Evolutionary conservation across 2,888 invertebrate genomes (phyloP).

Genomic region (Phyllotreta striolata): DNA sequence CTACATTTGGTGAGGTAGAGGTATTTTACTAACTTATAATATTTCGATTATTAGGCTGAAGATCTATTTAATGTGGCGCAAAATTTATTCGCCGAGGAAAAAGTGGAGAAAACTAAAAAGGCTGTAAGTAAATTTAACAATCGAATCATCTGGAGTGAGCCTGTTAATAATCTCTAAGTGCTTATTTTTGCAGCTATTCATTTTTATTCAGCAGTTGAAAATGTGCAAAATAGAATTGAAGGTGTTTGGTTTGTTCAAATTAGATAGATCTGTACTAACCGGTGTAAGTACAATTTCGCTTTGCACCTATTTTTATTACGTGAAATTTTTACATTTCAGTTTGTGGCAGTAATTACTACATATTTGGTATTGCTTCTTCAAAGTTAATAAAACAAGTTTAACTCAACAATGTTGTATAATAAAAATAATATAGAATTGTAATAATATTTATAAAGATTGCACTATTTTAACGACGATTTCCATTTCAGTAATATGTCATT

Average conservation of each 20-base stretch:
- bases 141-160: no score
- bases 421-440: background rate
- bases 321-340: constrained; percentile 5
- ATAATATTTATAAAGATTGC: constrained; percentile 6
- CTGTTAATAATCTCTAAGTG: constrained; percentile 1
- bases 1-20: background rate
- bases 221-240: constrained; percentile 9
- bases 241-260: constrained; percentile 5
- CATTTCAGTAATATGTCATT: constrained; percentile 71
- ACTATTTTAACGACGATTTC: constrained; percentile 52
- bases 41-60: constrained; percentile 7
- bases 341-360: constrained; percentile 13
- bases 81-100: constrained; percentile 12
- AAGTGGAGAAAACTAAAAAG: constrained; percentile 10
- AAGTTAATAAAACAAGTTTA: background rate
- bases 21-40: background rate
- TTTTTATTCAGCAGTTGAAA: constrained; percentile 4
- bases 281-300: constrained; percentile 5
- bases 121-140: constrained; percentile 15
- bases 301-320: background rate
- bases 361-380: constrained; percentile 16
- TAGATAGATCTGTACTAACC: constrained; percentile 11
- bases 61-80: background rate
- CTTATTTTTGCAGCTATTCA: constrained; percentile 5
- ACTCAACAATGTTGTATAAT: background rate